Conservation (phyloP, 2,113 vertebrate species). For the Microcebus murinus region DNA sequence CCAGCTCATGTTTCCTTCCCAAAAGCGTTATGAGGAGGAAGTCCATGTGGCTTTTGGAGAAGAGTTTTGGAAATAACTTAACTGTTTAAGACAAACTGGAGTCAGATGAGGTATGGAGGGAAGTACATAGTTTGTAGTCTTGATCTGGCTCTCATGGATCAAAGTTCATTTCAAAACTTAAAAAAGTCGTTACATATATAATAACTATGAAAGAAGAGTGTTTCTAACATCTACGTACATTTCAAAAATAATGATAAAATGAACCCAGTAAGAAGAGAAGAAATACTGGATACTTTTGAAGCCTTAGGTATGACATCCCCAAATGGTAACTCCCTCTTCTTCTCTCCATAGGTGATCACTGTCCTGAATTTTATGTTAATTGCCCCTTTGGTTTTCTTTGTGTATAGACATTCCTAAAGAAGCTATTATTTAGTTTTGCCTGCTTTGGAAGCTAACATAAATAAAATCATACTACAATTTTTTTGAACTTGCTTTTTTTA, state of each 20-base stretch:
- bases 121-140: neutral
- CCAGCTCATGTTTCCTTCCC: too few species aligned
- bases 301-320: neutral
- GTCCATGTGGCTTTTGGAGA: neutral
- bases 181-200: neutral
- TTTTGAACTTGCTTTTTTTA: neutral
- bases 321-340: neutral
- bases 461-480: neutral
- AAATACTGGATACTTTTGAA: neutral
- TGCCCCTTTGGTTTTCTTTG: neutral
- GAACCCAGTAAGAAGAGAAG: neutral
- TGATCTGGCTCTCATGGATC: neutral
- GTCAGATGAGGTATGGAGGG: neutral
- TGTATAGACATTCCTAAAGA: neutral
- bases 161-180: neutral
- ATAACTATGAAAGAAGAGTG: neutral
- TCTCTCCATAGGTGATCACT: neutral
- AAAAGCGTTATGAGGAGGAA: rapidly evolving
- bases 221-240: neutral
- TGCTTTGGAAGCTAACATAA: slow-evolving; percentile 27
- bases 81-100: neutral
- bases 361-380: neutral
- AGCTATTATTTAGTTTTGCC: neutral
- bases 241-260: neutral
- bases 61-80: neutral